Evolutionary conservation across 2,797 vertebrate species (phyloP), one percentile per base, ranked within the genome.

Genomic region (Sebastes taczanowskii): DNA sequence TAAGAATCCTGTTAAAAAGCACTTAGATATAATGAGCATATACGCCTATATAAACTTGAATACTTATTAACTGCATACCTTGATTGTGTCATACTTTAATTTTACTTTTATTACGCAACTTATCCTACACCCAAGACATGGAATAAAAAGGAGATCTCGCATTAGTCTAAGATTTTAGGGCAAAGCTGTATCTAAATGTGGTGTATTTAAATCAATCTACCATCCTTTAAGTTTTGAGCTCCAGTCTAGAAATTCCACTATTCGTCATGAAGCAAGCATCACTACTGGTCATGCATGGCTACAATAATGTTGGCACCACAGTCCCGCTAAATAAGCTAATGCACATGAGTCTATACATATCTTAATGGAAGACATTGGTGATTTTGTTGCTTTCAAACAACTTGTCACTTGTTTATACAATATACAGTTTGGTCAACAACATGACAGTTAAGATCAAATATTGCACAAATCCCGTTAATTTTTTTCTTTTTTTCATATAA

Each of bases 361-460:
- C 97, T 99, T 97, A 99, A 99, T 99, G 98, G 98, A 99, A 99
- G 98, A 99, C 98, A 97, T 99, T 98, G 97, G 98, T 99, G 98
- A 99, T 99, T 98, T 99, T 99, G 98, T 99, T 99, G 98, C 97
- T 99, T 97, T 98, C 96, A 97, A 99, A 99, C 98, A 99, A 99
- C 98, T 99, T 97, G 97, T 98, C 96, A 96, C 97, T 97, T 97
- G 97, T 98, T 99, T 97, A 91, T 98, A 99, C 97, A 99, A 99
- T 98, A 94, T 96, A 96, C 95, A 96, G 92, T 95, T 95, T 94
- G 92, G 94, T 96, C 91, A 95, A 95, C 94, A 96, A 96, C 91
- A 94, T 93, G 93, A 95, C 93, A 94, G 94, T 92, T 90, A 92
- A 84, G 94, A 93, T 94, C 96, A 96, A 96, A 95, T 98, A 99